These are phyloP conservation scores for Petrocephalus microphthalmus DNA, from an alignment of 2,113 vertebrate species.

Conservation along the genomic window DNA sequence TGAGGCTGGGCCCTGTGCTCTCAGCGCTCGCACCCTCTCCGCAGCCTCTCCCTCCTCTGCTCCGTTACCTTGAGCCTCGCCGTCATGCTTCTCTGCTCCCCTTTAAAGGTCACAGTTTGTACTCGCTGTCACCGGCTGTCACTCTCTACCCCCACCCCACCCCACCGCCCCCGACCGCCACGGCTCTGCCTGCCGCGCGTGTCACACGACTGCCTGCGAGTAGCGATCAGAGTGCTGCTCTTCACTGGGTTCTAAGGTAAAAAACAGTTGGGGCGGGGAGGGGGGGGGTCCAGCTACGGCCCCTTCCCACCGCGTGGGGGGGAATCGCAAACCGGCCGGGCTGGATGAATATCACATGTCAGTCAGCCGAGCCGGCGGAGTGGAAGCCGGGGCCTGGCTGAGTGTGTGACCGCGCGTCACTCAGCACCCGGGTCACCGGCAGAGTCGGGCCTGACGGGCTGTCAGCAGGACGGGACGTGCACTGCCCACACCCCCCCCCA, in stretches of 20 bases:
- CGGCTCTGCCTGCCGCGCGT: constrained; percentile 46
- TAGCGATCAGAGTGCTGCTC: constrained; percentile 53
- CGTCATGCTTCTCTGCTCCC: constrained; percentile 64
- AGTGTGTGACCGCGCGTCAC: neutral
- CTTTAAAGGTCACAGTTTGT: constrained; percentile 67
- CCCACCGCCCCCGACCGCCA: constrained; percentile 30
- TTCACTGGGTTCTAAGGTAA: constrained; percentile 59
- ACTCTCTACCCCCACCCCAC: constrained; percentile 48
- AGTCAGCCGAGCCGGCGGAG: neutral
- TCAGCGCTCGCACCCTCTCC: constrained; percentile 24
- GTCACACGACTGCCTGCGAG: constrained; percentile 42
- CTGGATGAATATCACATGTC: constrained; percentile 1
- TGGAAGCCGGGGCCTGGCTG: constrained; percentile 5
- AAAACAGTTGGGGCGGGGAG: constrained; percentile 31
- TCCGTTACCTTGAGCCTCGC: constrained; percentile 57
- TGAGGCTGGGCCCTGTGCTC: neutral
- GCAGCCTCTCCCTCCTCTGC: constrained; percentile 25
- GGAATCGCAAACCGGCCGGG: neutral
- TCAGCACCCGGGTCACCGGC: neutral
- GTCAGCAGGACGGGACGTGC: neutral
- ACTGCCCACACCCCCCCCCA: no score
- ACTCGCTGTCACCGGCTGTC: constrained; percentile 70
- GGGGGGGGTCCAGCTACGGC: constrained; percentile 10
- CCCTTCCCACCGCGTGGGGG: constrained; percentile 21
- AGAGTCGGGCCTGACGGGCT: neutral